Base-by-base conservation (phyloP, 2,888 invertebrate genomes). In the Venustoraphidia nigricollis region DNA sequence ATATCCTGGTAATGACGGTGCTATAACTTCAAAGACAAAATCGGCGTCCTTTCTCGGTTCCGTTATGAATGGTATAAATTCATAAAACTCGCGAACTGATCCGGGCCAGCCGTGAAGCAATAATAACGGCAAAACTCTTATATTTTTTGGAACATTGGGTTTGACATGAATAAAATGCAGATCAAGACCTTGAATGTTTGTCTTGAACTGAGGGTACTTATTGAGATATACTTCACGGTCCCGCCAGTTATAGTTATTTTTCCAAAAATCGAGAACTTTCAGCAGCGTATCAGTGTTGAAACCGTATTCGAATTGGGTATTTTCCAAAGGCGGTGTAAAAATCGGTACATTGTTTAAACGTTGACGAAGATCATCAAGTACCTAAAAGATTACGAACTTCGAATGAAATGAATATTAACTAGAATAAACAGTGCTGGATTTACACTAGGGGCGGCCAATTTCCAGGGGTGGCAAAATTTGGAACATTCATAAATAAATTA, bases 31-130 rank as follows among this genome's bases (percentile, higher is more conserved):
- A 54, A 81, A 82, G 0, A 77, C 79, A 51, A 79, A 77, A 52
- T 77, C 67, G 36, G 69, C 62, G 1, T 69, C 73, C 0, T 65
- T 57, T 41, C 68, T 66, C 0, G 70, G 70, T 27, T 44, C 36
- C 0, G 75, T 79, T n/a, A 89, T 66, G 42, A 76, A 60, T 0
- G 86, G 85, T 46, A 88, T 79, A 0, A 86, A 65, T 48, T 80
- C 79, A 58, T 83, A 83, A 65, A 90, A 91, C 66, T 93, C 92
- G n/a, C 81, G 70, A 2, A 90, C 73, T 0, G 86, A 87, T 1
- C 91, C 89, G 0, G 92, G 91, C 93, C 93, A 93, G 38, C 93
- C 93, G 61, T 94, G 92, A 11, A 86, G 65, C 44, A 93, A 56
- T 3, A 88, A 64, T 1, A 89, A 58, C 0, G 88, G 86, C 1